phyloP scores from a whole-genome alignment of 2,797 vertebrate genomes.

The Novumbra hubbsi region DNA sequence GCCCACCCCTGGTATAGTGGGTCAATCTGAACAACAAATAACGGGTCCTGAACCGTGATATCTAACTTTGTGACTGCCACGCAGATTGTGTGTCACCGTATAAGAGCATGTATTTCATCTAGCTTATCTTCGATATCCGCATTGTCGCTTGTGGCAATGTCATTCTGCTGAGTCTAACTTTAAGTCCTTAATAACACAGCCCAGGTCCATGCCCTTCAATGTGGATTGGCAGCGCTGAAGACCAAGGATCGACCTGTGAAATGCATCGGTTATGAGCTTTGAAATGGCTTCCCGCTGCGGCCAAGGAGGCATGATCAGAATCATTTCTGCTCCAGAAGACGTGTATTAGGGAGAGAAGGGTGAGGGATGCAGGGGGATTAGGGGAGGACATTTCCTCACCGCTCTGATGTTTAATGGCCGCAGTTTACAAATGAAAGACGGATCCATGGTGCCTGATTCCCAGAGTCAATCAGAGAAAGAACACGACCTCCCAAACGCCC shows the following conservation, averaged over 20 bases:
- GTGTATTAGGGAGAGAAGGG: slow-evolving; percentile 40
- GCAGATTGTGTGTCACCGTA: no score
- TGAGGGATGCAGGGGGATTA: slow-evolving; percentile 24
- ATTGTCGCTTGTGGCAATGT: no score
- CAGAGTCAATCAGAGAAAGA: slow-evolving; percentile 19
- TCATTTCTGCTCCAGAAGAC: slow-evolving; percentile 57
- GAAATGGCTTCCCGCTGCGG: slow-evolving; percentile 52
- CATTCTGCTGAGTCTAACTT: background rate
- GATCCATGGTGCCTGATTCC: slow-evolving; percentile 39
- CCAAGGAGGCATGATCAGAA: slow-evolving; percentile 45
- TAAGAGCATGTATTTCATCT: no score
- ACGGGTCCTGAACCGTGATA: no score
- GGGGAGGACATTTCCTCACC: background rate
- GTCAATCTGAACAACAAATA: no score
- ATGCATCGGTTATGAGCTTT: slow-evolving; percentile 33
- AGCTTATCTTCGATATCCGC: no score
- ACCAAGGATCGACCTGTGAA: background rate
- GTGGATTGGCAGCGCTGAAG: background rate
- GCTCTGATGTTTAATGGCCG: slow-evolving; percentile 18
- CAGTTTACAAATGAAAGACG: slow-evolving; percentile 43
- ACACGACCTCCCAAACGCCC: slow-evolving; percentile 18
- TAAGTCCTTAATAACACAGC: background rate
- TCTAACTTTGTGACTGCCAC: no score
- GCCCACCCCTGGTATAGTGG: no score
- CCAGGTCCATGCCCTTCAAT: background rate